A percentile compares a stretch with the other conserved stretches of the same genome.
phyloP scores from a whole-genome alignment of 2,113 vertebrate genomes.

The Silurus asotus region DNA sequence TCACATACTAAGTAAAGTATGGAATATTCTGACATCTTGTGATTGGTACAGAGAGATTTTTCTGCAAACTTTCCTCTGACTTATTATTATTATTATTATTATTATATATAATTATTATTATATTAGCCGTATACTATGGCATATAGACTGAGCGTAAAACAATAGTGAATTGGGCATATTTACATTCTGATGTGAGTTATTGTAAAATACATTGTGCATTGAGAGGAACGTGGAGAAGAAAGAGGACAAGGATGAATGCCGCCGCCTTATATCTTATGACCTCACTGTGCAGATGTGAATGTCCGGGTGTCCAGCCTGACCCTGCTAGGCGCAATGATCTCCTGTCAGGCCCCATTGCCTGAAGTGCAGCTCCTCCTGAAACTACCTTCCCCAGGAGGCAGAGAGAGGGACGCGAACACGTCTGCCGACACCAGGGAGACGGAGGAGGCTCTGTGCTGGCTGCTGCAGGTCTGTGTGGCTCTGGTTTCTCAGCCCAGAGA shows the following conservation, averaged over 20 bases:
- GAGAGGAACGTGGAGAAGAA: no score
- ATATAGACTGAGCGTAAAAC: no score
- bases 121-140: no score
- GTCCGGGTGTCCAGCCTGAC: conserved; percentile 93
- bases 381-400: conserved; percentile 73
- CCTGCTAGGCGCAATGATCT: conserved; percentile 84
- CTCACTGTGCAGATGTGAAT: conserved; percentile 81
- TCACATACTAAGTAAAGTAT: no score
- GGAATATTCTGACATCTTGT: no score
- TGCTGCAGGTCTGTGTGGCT: conserved; percentile 82
- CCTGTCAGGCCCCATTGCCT: conserved; percentile 85
- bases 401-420: neutral
- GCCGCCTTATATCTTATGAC: neutral
- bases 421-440: conserved; percentile 42
- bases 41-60: no score
- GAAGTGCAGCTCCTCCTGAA: conserved; percentile 89
- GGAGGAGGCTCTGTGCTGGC: conserved; percentile 74
- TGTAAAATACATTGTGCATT: no score
- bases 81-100: no score
- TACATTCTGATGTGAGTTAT: no score
- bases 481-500: conserved; percentile 80
- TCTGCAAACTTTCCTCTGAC: no score
- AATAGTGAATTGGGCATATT: no score
- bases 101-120: no score
- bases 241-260: neutral